Percentiles rank a stretch among this genome's conserved stretches.
Conservation (phyloP, 2,797 vertebrate species). For the Amniataba percoides region DNA sequence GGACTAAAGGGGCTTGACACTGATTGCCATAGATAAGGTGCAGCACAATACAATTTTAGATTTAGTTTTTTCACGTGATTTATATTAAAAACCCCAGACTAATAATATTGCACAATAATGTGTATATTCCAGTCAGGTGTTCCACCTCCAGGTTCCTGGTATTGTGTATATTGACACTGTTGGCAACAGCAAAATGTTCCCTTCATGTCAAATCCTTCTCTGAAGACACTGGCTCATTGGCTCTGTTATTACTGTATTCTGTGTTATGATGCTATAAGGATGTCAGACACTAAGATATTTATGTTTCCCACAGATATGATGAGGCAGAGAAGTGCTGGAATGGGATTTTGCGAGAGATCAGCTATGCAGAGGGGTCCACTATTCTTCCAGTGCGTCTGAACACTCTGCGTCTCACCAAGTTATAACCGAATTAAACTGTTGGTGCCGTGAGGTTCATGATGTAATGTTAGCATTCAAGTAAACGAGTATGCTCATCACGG, state of each 20-base stretch:
- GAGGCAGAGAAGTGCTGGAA: slow-evolving; percentile 92
- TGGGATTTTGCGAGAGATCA: slow-evolving; percentile 93
- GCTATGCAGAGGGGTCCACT: slow-evolving; percentile 90
- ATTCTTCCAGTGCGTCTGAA: slow-evolving; percentile 92
- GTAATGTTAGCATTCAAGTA: slow-evolving; percentile 7
- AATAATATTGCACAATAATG: not conserved
- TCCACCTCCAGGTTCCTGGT: not conserved
- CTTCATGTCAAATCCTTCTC: not conserved
- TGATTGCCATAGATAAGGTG: too few species aligned
- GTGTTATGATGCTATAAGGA: not conserved
- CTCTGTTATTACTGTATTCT: slow-evolving; percentile 6
- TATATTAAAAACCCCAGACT: not conserved
- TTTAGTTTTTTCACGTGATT: not conserved
- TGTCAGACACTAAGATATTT: slow-evolving; percentile 8
- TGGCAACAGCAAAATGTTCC: not conserved
- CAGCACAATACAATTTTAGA: not conserved
- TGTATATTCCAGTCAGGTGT: not conserved
- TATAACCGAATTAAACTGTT: slow-evolving; percentile 79
- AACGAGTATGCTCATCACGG: slow-evolving; percentile 4
- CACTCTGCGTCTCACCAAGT: slow-evolving; percentile 91
- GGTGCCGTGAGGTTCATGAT: not conserved
- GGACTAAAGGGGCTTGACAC: not conserved
- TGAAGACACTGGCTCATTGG: not conserved
- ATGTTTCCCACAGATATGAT: slow-evolving; percentile 87
- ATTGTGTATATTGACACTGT: not conserved